Evolutionary conservation across 64 coral and sea anemone species (phyloP).

Genomic region (Orbicella faveolata): DNA sequence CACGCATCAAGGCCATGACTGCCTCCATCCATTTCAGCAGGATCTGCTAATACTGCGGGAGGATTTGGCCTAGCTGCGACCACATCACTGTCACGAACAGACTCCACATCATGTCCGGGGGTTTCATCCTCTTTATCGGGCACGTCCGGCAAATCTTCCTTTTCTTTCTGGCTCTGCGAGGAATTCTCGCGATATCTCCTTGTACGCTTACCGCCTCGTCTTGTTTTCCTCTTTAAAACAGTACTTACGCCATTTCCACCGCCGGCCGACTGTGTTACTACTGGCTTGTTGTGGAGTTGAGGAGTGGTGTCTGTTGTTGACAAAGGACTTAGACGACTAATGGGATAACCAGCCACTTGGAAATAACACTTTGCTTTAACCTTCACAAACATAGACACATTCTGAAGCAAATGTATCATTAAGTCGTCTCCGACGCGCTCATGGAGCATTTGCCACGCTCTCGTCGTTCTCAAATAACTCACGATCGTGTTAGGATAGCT

Average conservation of each 20-base stretch:
- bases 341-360: constrained; percentile 72
- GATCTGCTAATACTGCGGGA: too few relatives aligned
- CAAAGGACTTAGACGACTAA: neutral
- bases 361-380: constrained; percentile 58
- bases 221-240: neutral
- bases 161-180: neutral
- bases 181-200: neutral
- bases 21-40: too few relatives aligned
- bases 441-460: constrained; percentile 70
- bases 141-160: too few relatives aligned
- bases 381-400: constrained; percentile 61
- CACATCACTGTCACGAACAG: neutral
- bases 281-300: neutral
- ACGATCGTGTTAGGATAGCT: constrained; percentile 65
- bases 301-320: neutral
- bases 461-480: constrained; percentile 31
- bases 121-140: too few relatives aligned
- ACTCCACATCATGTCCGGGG: neutral
- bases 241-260: neutral
- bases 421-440: constrained; percentile 81
- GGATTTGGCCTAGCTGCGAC: neutral
- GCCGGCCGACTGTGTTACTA: neutral
- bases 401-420: constrained; percentile 77
- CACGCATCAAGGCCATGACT: too few relatives aligned
- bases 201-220: neutral